Conservation (phyloP, 2,797 vertebrate species). For the Coendou prehensilis region DNA sequence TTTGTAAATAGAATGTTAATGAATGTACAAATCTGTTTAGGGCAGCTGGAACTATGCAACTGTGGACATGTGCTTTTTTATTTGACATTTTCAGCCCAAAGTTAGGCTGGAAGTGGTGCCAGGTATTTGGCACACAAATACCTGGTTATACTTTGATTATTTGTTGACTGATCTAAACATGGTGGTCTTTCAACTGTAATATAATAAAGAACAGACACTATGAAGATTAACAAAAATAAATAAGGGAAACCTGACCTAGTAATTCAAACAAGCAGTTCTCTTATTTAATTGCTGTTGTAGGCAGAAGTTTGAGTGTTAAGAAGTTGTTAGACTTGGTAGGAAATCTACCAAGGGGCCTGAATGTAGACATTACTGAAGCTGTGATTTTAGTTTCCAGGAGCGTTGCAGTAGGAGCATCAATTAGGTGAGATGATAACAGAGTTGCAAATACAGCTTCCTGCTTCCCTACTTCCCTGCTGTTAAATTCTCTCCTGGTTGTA, state of each 20-base stretch:
- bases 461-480: neutral
- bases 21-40: neutral
- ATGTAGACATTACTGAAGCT: neutral
- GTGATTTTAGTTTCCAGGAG: neutral
- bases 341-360: neutral
- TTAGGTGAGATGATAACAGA: neutral
- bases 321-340: neutral
- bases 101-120: neutral
- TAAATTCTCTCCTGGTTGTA: neutral
- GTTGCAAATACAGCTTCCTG: neutral
- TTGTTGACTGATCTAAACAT: neutral
- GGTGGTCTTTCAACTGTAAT: neutral
- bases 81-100: neutral
- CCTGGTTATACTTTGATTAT: constrained; percentile 7
- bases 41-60: neutral
- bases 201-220: neutral
- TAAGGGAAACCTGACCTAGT: neutral
- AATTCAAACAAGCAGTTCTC: neutral
- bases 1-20: neutral
- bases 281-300: neutral
- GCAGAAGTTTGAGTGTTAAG: neutral
- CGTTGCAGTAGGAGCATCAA: neutral
- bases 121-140: neutral
- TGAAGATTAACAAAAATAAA: constrained; percentile 4
- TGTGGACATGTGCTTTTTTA: neutral